Conservation (phyloP, 2,888 invertebrate genomes). For the Dicyrtomina minuta region DNA sequence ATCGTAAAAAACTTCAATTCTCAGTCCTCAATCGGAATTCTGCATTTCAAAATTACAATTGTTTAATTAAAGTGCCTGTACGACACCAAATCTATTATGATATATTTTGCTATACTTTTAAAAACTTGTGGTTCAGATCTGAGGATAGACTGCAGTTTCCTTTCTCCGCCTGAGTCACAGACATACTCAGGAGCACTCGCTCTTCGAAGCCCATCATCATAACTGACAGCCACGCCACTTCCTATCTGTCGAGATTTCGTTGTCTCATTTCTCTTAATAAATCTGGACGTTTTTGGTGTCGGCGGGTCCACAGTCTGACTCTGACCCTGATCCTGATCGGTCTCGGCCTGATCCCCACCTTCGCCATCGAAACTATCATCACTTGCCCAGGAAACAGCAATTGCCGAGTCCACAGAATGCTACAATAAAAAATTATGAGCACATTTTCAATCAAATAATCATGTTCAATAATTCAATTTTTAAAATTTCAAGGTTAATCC, state of each 20-base stretch:
- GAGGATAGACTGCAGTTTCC: constrained; percentile 26
- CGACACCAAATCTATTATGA: too few species aligned
- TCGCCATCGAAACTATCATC: not conserved
- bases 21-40: too few species aligned
- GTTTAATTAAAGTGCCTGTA: too few species aligned
- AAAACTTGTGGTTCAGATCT: constrained; percentile 29
- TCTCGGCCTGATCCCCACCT: not conserved
- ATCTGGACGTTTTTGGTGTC: not conserved
- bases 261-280: not conserved
- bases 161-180: not conserved
- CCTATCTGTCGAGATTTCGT: not conserved
- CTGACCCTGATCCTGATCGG: not conserved
- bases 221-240: not conserved
- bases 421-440: too few species aligned
- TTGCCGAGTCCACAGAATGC: too few species aligned
- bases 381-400: too few species aligned
- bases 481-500: too few species aligned
- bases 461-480: too few species aligned
- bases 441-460: too few species aligned
- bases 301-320: too few species aligned
- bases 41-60: too few species aligned
- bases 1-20: too few species aligned
- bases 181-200: not conserved
- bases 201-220: not conserved
- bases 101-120: not conserved